These are phyloP conservation scores for Meloidogyne chitwoodi DNA, from an alignment of 1,140 invertebrate genomes.

Conservation along the genomic window DNA sequence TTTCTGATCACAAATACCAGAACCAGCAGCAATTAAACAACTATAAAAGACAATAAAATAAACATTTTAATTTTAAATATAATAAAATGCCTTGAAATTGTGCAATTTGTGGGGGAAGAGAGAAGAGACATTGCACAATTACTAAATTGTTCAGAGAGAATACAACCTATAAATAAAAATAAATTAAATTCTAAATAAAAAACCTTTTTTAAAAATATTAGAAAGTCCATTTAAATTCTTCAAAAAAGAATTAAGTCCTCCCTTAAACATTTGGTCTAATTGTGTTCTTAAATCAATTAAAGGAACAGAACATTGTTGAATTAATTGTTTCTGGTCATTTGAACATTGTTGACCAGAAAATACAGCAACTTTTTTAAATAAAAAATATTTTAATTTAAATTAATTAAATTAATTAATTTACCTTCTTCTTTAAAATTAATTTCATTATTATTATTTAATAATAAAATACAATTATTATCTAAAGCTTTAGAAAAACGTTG, in stretches of 20 bases:
- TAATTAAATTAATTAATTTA: conserved; percentile 1
- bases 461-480: conserved; percentile 44
- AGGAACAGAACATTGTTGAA: conserved; percentile 55
- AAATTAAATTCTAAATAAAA: background rate
- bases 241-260: conserved; percentile 52
- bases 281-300: conserved; percentile 43
- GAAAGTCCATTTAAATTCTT: conserved; percentile 57
- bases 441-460: conserved; percentile 12
- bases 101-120: background rate
- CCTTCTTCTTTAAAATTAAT: background rate
- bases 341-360: conserved; percentile 44
- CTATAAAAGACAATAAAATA: conserved; percentile 43
- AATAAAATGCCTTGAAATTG: conserved; percentile 25
- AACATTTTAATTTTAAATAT: background rate
- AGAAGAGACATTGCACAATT: conserved; percentile 33
- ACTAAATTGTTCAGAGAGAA: conserved; percentile 41
- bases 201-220: conserved; percentile 54
- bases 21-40: conserved; percentile 51
- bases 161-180: conserved; percentile 38
- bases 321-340: conserved; percentile 42
- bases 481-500: conserved; percentile 46
- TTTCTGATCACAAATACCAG: conserved; percentile 50
- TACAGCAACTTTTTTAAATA: conserved; percentile 9
- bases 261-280: conserved; percentile 53
- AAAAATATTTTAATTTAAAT: background rate